Evolutionary conservation across 2,113 vertebrate genomes (phyloP).

Genomic region (Chauna torquata): DNA sequence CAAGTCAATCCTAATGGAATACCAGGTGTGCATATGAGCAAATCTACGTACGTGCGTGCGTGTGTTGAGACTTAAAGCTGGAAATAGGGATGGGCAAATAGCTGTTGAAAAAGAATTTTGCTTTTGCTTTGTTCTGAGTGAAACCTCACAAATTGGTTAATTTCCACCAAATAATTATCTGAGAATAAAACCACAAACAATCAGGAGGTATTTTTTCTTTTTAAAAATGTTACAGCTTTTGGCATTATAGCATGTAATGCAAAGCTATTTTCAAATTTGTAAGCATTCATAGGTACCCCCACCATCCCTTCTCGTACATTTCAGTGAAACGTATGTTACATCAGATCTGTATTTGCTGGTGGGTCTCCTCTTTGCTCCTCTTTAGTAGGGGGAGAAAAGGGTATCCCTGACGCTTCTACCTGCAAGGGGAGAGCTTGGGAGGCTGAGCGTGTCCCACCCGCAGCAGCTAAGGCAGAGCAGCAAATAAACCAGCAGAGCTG

Average conservation of each 20-base stretch:
- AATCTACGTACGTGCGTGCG: not conserved
- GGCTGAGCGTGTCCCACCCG: fast-evolving
- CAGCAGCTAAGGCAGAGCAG: not conserved
- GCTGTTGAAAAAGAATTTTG: not conserved
- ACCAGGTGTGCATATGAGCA: slow-evolving; percentile 38
- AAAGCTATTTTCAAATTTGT: not conserved
- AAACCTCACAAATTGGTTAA: not conserved
- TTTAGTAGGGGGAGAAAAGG: not conserved
- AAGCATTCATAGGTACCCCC: not conserved
- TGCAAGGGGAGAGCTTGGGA: fast-evolving
- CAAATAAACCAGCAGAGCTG: not conserved
- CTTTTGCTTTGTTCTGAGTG: not conserved
- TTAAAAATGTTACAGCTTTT: not conserved
- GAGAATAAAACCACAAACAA: not conserved
- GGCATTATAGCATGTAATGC: not conserved
- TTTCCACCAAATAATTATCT: not conserved
- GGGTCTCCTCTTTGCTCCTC: not conserved
- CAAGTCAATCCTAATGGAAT: slow-evolving; percentile 14
- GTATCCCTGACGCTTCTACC: not conserved
- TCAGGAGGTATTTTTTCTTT: not conserved
- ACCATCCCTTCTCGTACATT: not conserved
- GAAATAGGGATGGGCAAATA: slow-evolving; percentile 35
- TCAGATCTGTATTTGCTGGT: not conserved
- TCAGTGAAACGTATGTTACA: not conserved
- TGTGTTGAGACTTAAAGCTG: slow-evolving; percentile 12